Evolutionary conservation across 2,888 invertebrate genomes (phyloP).

Genomic region (Philaethria dido): DNA sequence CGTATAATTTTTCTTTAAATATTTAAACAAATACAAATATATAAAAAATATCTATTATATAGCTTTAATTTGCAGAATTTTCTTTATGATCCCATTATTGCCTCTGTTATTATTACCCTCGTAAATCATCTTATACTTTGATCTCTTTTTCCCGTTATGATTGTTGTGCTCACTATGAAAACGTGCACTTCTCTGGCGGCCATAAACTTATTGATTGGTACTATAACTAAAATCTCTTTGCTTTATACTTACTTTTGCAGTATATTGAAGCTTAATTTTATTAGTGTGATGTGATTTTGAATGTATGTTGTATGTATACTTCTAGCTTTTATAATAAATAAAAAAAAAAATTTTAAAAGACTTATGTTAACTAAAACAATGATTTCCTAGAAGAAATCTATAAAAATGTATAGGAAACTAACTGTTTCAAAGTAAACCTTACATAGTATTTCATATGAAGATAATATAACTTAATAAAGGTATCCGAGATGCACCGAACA

Average conservation of each 20-base stretch:
- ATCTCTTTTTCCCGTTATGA: slow-evolving; percentile 28
- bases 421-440: neutral
- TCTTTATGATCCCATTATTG: neutral
- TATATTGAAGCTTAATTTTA: neutral
- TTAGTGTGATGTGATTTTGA: neutral
- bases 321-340: too few relatives aligned
- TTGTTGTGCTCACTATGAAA: slow-evolving; percentile 26
- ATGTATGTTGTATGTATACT: too few relatives aligned
- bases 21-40: neutral
- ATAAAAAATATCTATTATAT: neutral
- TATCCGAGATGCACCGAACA: slow-evolving; percentile 10
- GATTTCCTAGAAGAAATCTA: neutral
- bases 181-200: slow-evolving; percentile 24
- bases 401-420: neutral
- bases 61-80: neutral
- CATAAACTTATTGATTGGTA: slow-evolving; percentile 11
- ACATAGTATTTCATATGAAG: neutral
- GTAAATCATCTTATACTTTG: slow-evolving; percentile 15
- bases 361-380: neutral
- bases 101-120: slow-evolving; percentile 3
- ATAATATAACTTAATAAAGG: slow-evolving; percentile 2
- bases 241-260: neutral
- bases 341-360: too few relatives aligned
- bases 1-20: neutral
- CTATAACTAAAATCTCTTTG: slow-evolving; percentile 16